Base-by-base conservation (phyloP, 2,113 vertebrate genomes). In the Castor canadensis region DNA sequence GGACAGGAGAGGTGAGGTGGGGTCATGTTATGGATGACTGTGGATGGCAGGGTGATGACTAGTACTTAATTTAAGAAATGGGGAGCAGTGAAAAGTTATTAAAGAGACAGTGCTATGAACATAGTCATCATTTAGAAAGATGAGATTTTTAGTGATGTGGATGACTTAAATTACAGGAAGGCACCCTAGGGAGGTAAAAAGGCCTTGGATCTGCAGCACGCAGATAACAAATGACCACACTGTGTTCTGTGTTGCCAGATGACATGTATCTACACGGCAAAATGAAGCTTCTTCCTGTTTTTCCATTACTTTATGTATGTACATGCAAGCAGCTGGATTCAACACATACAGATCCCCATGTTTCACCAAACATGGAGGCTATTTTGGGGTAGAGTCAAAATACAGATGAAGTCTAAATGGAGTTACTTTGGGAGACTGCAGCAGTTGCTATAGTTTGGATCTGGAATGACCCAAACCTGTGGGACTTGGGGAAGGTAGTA, bases 111-210 rank as follows among this genome's bases (percentile, higher is more conserved):
- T 62, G 40, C 32, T 32, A 4, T 64, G 12, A 45, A 24, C 30
- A 38, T 12, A 54, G 82, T 69, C 80, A 35, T 71, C 89, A 60
- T 13, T 85, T 52, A 94, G 58, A 83, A 88, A 96, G 62, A 79
- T 47, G 32, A 64, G 64, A 60, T 47, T 72, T 71, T 82, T 13
- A 10, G 71, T 26, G 24, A 73, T 6, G 67, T 67, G 64, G 72
- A 45, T 76, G 69, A 69, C 45, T 80, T 67, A 22, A n/a, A 64
- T 19, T 15, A 17, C 64, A 80, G 58, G 56, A 80, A 66, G 64
- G 67, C 8, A 83, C 35, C 10, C 45, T 3, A n/a, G 45, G 20
- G 10, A 49, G 47, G 47, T 1, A 26, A 86, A 81, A n/a, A n/a
- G 89, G 43, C 77, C 49, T 35, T 3, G 1, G 26, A 13, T 72